A percentile compares a stretch with the other conserved stretches of the same genome.
These are phyloP conservation scores for Heliconius erato DNA, from an alignment of 2,888 invertebrate genomes.

Conservation along the genomic window DNA sequence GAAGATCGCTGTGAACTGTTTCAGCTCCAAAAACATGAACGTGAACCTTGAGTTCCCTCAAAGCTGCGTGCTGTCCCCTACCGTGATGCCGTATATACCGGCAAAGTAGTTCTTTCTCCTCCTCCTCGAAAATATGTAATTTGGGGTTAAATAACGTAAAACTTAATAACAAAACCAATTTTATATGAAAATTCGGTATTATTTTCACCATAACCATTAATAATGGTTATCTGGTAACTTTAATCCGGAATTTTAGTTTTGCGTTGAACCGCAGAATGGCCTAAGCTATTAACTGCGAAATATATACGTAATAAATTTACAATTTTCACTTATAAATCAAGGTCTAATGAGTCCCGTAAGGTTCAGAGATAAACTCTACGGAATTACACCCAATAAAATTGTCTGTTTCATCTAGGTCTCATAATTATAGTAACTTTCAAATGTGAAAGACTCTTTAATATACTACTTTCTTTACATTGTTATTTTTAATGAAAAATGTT, in stretches of 20 bases:
- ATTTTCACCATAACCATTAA: constrained; percentile 30
- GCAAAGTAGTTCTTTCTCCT: too few relatives aligned
- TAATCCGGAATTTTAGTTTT: constrained; percentile 38
- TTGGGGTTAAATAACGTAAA: background rate
- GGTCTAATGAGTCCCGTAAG: constrained; percentile 66
- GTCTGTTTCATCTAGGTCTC: background rate
- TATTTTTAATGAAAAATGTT: too few relatives aligned
- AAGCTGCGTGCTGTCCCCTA: too few relatives aligned
- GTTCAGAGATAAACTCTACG: constrained; percentile 72
- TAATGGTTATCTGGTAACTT: constrained; percentile 26
- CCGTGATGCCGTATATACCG: too few relatives aligned
- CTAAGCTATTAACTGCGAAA: constrained; percentile 41
- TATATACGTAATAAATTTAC: constrained; percentile 39
- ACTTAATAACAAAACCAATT: constrained; percentile 12
- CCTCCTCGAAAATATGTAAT: too few relatives aligned
- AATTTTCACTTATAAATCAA: constrained; percentile 45
- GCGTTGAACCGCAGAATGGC: constrained; percentile 49
- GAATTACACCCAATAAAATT: constrained; percentile 53
- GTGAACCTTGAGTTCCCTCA: too few relatives aligned
- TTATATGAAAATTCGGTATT: constrained; percentile 9
- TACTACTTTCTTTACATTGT: background rate
- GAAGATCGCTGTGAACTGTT: too few relatives aligned
- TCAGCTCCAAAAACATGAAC: too few relatives aligned
- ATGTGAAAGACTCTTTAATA: background rate
- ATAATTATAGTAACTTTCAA: background rate